Conservation (phyloP, 2,797 vertebrate genomes). For the Loriculus beryllinus region DNA sequence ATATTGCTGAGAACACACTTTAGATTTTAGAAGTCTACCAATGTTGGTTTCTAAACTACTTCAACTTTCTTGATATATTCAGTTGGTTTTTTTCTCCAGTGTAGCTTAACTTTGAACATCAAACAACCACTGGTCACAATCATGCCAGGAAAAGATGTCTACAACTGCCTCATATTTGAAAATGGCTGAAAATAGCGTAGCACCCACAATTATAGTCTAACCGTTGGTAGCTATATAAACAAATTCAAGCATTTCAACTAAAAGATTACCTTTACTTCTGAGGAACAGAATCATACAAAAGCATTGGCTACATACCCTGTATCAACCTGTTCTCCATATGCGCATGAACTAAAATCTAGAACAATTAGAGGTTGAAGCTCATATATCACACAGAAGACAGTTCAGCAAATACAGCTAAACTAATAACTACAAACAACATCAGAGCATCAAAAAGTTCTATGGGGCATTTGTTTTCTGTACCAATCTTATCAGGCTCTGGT, state of each 20-base stretch:
- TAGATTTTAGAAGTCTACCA: neutral
- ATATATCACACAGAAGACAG: neutral
- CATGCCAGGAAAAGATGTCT: neutral
- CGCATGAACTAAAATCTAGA: neutral
- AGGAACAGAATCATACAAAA: neutral
- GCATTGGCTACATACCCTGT: accelerated
- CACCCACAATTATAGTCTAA: neutral
- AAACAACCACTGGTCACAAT: neutral
- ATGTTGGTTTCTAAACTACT: neutral
- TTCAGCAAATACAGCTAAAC: neutral
- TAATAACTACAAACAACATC: neutral
- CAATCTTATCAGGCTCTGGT: neutral
- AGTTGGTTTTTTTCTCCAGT: neutral
- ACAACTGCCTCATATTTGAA: neutral
- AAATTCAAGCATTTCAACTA: neutral
- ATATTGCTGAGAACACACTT: neutral
- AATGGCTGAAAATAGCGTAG: neutral
- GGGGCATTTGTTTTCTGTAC: neutral
- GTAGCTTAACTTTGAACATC: neutral
- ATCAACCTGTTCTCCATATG: neutral
- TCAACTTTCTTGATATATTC: neutral
- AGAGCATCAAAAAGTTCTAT: neutral
- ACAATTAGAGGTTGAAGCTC: neutral
- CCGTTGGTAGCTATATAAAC: neutral
- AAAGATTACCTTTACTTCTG: neutral